phyloP scores from a whole-genome alignment of 2,888 invertebrate species.

The Eupithecia centaureata region DNA sequence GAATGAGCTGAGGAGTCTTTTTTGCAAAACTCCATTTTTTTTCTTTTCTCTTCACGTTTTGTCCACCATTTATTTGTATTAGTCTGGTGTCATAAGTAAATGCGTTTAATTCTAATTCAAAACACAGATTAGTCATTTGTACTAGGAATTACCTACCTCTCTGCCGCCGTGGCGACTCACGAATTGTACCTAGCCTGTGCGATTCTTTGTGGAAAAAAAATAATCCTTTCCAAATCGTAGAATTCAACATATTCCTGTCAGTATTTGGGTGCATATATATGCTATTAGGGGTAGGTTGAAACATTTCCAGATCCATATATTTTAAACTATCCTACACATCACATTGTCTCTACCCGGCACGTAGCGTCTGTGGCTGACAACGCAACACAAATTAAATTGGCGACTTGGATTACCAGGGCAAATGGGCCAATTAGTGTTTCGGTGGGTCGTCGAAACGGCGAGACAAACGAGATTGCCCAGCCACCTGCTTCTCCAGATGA shows the following conservation, averaged over 20 bases:
- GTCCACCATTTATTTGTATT: too few relatives aligned
- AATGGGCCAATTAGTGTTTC: conserved; percentile 79
- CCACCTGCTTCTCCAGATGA: conserved; percentile 69
- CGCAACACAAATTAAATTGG: conserved; percentile 73
- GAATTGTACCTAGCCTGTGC: too few relatives aligned
- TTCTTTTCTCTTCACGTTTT: too few relatives aligned
- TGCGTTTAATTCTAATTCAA: too few relatives aligned
- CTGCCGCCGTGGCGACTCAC: too few relatives aligned
- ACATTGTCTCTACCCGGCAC: background rate
- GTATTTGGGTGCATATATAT: too few relatives aligned
- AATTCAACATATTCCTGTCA: background rate
- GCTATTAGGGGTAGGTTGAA: too few relatives aligned
- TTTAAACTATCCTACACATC: background rate
- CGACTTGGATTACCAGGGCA: conserved; percentile 75
- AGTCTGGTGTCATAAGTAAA: too few relatives aligned
- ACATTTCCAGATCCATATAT: conserved; percentile 1
- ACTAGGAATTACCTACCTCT: too few relatives aligned
- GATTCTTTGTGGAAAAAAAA: background rate
- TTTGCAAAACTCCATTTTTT: too few relatives aligned
- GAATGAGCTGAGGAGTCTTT: too few relatives aligned
- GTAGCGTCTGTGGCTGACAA: conserved; percentile 35
- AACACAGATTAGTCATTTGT: too few relatives aligned
- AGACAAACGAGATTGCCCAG: conserved; percentile 76
- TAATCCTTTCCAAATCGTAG: background rate
- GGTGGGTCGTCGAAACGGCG: conserved; percentile 58